These are phyloP conservation scores for Drosophila grimshawi DNA, from an alignment of 1,140 invertebrate species.

Conservation along the genomic window DNA sequence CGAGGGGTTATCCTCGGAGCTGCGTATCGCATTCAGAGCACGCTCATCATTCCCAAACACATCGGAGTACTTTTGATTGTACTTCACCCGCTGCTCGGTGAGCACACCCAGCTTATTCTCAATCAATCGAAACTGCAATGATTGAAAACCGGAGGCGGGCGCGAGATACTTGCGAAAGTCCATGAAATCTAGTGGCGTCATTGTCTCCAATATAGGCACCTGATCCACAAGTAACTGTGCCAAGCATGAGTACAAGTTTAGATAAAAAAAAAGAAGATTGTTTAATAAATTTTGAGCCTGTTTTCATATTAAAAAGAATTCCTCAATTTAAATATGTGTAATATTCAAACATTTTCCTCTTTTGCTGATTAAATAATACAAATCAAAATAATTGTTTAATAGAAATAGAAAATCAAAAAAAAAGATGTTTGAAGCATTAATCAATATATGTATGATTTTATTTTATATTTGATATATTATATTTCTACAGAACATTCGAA, in stretches of 20 bases:
- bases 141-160: slow-evolving; percentile 99
- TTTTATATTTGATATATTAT: too few relatives aligned
- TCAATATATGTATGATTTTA: too few relatives aligned
- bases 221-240: slow-evolving; percentile 96
- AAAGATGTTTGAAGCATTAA: too few relatives aligned
- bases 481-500: too few relatives aligned
- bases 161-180: slow-evolving; percentile 96
- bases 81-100: slow-evolving; percentile 94
- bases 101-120: slow-evolving; percentile 98
- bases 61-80: slow-evolving; percentile 95
- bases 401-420: too few relatives aligned
- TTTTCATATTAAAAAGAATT: too few relatives aligned
- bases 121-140: slow-evolving; percentile 96
- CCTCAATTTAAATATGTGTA: too few relatives aligned
- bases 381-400: too few relatives aligned
- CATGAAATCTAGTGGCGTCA: slow-evolving; percentile 99
- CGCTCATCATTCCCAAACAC: slow-evolving; percentile 93
- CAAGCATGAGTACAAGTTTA: not conserved
- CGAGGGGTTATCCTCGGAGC: slow-evolving; percentile 93
- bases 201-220: slow-evolving; percentile 98
- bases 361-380: too few relatives aligned
- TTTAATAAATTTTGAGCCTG: too few relatives aligned
- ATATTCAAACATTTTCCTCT: too few relatives aligned
- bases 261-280: not conserved
- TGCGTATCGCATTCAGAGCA: slow-evolving; percentile 89